phyloP scores from a whole-genome alignment of 2,888 invertebrate species.

The Conistra vaccinii region DNA sequence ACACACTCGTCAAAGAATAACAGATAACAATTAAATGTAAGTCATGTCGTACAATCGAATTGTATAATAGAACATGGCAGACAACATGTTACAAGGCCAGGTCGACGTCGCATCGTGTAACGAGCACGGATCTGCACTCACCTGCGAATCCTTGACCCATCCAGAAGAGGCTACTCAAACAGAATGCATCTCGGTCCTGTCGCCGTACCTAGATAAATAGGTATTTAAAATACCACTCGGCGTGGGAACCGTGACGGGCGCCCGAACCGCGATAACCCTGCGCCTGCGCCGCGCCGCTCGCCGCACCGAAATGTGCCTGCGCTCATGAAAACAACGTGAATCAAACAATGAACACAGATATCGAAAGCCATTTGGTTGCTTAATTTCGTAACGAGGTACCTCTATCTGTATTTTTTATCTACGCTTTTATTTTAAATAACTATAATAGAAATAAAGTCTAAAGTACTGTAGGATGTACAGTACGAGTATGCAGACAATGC shows the following conservation, averaged over 20 bases:
- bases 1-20: conserved; percentile 52
- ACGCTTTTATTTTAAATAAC: conserved; percentile 86
- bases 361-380: conserved; percentile 87
- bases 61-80: conserved; percentile 85
- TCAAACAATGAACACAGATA: conserved; percentile 86
- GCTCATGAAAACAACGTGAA: conserved; percentile 75
- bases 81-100: conserved; percentile 86
- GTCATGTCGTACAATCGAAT: conserved; percentile 70
- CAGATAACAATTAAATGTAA: conserved; percentile 65
- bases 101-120: conserved; percentile 76
- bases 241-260: conserved; percentile 89
- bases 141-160: conserved; percentile 90
- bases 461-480: conserved; percentile 71
- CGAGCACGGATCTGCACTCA: conserved; percentile 87
- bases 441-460: conserved; percentile 81
- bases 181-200: conserved; percentile 87
- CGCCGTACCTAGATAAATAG: conserved; percentile 88
- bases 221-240: conserved; percentile 89
- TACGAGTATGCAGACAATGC: conserved; percentile 45
- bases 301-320: conserved; percentile 70
- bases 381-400: conserved; percentile 85
- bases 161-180: conserved; percentile 89
- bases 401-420: conserved; percentile 86
- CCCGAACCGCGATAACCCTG: conserved; percentile 82
- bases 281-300: conserved; percentile 74